Evolutionary conservation across 2,113 vertebrate genomes (phyloP).

Genomic region (Pyrgilauda ruficollis): DNA sequence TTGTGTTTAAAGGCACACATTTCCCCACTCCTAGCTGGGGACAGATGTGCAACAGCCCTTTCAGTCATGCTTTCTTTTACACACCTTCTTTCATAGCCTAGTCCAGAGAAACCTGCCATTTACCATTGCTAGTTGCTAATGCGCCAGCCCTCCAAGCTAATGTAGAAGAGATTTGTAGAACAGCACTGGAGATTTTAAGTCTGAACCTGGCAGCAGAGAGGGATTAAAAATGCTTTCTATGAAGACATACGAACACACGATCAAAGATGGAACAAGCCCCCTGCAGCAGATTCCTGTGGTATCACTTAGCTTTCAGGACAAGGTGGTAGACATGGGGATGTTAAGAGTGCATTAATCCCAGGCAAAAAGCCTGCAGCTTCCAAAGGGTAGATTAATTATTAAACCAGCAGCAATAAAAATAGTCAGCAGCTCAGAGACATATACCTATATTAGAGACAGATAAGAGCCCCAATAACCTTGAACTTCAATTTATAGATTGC

Average conservation of each 20-base stretch:
- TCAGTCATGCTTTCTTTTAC: accelerated
- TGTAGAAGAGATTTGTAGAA: not conserved
- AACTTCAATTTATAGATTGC: not conserved
- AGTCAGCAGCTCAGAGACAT: not conserved
- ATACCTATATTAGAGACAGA: not conserved
- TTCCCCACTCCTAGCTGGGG: not conserved
- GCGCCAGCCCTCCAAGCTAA: not conserved
- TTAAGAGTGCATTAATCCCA: conserved; percentile 5
- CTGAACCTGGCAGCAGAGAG: not conserved
- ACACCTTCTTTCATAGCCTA: accelerated
- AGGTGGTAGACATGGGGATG: not conserved
- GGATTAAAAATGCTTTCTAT: not conserved
- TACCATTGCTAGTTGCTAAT: not conserved
- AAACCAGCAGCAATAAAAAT: conserved; percentile 34
- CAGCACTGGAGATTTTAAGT: not conserved
- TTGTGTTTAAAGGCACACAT: not conserved
- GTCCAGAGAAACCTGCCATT: not conserved
- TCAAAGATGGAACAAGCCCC: not conserved
- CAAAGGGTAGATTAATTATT: conserved; percentile 51
- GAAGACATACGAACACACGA: accelerated
- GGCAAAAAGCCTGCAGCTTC: conserved; percentile 1
- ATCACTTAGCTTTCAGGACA: not conserved
- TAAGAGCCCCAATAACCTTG: not conserved
- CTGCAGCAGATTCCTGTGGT: not conserved
- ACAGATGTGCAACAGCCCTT: not conserved